A percentile compares a stretch with the other conserved stretches of the same genome.
Conservation (phyloP, 2,113 vertebrate genomes). For the Triplophysa rosa region DNA sequence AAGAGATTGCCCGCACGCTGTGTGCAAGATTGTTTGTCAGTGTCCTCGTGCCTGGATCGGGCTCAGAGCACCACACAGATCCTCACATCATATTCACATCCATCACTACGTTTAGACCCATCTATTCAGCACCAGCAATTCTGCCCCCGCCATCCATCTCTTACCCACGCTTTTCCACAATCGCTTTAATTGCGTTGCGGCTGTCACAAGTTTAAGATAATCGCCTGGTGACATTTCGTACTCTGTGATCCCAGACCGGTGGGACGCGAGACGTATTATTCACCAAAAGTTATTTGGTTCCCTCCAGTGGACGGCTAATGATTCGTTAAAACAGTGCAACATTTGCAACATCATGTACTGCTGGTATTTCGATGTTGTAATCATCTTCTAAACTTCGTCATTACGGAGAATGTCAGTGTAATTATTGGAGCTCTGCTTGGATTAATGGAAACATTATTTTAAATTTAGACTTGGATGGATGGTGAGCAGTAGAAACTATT, state of each 20-base stretch:
- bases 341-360: conserved; percentile 59
- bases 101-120: conserved; percentile 40
- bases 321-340: conserved; percentile 52
- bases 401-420: conserved; percentile 54
- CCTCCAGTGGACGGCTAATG: conserved; percentile 47
- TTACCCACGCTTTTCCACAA: conserved; percentile 10
- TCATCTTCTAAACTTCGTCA: conserved; percentile 55
- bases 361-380: conserved; percentile 47
- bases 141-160: conserved; percentile 41
- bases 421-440: conserved; percentile 47
- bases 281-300: conserved; percentile 53
- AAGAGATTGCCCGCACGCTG: not conserved
- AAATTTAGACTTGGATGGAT: not conserved
- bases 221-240: conserved; percentile 52
- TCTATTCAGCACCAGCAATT: conserved; percentile 43
- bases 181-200: conserved; percentile 3
- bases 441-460: conserved; percentile 37
- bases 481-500: no score
- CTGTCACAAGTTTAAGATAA: conserved; percentile 51
- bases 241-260: conserved; percentile 56
- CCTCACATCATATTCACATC: conserved; percentile 27
- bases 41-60: not conserved
- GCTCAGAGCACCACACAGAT: conserved; percentile 49
- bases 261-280: conserved; percentile 65
- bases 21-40: conserved; percentile 24